Evolutionary conservation across 1,140 invertebrate genomes (phyloP).

Genomic region (Scaptomyza pallida): DNA sequence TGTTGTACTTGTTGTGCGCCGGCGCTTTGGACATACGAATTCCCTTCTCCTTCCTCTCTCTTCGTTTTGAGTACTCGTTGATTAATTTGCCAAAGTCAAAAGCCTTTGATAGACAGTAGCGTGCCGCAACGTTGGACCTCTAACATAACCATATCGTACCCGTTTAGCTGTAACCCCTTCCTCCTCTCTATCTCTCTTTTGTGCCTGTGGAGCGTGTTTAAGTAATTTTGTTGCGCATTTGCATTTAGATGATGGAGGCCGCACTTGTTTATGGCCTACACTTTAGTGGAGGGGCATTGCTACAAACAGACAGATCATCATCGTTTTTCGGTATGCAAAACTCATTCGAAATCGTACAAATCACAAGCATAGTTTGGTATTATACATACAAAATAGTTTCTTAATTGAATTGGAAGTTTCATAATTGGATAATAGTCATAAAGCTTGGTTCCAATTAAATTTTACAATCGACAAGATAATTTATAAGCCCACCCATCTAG

Average conservation of each 20-base stretch:
- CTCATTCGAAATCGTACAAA: too few relatives aligned
- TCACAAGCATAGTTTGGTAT: too few relatives aligned
- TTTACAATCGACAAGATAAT: too few relatives aligned
- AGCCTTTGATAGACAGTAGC: conserved; percentile 76
- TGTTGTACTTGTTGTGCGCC: conserved; percentile 25
- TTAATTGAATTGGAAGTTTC: too few relatives aligned
- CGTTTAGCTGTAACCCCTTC: conserved; percentile 21
- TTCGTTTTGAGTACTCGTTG: conserved; percentile 45
- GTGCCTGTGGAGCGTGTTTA: conserved; percentile 40
- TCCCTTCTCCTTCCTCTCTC: not conserved
- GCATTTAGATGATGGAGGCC: conserved; percentile 70
- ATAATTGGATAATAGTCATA: too few relatives aligned
- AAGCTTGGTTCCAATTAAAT: too few relatives aligned
- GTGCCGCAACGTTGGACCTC: conserved; percentile 69
- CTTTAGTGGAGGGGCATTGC: conserved; percentile 32
- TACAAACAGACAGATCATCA: not conserved
- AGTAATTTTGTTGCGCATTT: conserved; percentile 72
- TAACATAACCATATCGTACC: conserved; percentile 43
- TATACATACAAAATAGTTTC: too few relatives aligned
- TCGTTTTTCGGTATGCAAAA: not conserved
- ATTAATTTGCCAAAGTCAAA: conserved; percentile 81
- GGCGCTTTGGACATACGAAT: conserved; percentile 61
- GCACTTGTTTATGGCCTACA: conserved; percentile 70
- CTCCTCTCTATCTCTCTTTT: not conserved
- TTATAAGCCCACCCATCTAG: too few relatives aligned